Evolutionary conservation across 2,888 invertebrate genomes (phyloP).

Genomic region (Ceriagrion tenellum): DNA sequence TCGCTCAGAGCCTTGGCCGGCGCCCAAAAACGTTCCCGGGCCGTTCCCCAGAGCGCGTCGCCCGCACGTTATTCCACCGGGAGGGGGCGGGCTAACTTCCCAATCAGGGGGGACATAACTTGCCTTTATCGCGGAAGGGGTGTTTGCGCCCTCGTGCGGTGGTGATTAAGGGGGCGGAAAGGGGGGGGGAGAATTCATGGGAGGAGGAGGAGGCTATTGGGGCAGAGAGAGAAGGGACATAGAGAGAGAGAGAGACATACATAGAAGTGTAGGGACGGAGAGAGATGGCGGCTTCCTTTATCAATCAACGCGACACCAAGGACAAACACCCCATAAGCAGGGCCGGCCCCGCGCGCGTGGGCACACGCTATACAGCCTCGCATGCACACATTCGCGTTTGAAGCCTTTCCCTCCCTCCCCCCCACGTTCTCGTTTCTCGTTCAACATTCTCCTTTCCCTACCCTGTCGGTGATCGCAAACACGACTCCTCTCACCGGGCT

Average conservation of each 20-base stretch:
- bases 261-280: neutral
- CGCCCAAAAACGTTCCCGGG: neutral
- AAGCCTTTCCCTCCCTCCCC: neutral
- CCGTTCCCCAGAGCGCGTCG: neutral
- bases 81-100: slow-evolving; percentile 20
- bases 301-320: slow-evolving; percentile 50
- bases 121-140: slow-evolving; percentile 23
- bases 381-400: neutral
- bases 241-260: neutral
- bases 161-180: neutral
- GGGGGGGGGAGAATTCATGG: neutral
- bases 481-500: neutral
- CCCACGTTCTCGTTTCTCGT: neutral
- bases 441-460: neutral
- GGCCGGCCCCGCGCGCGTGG: neutral
- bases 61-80: neutral
- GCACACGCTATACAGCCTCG: too few species aligned
- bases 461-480: neutral
- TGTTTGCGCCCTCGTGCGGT: neutral
- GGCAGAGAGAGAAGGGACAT: neutral
- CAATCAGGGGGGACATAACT: slow-evolving; percentile 55
- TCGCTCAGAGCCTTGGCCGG: too few species aligned
- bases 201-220: neutral
- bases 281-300: slow-evolving; percentile 37
- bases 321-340: slow-evolving; percentile 39